Evolutionary conservation across 2,888 invertebrate genomes (phyloP).

Genomic region (Dasysyrphus tricinctus): DNA sequence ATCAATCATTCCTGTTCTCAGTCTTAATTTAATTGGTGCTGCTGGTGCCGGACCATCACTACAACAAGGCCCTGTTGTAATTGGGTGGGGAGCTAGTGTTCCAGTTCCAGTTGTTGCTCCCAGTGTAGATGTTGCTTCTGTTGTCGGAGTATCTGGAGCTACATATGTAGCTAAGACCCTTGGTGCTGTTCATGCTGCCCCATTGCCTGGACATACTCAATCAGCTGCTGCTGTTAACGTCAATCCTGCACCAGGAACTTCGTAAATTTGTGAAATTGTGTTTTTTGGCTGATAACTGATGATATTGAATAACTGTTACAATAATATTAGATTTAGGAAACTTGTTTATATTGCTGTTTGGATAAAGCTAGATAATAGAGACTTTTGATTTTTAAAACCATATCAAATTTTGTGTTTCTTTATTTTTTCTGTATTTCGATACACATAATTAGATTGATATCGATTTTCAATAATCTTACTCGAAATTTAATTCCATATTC

Average conservation of each 20-base stretch:
- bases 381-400: neutral
- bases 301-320: neutral
- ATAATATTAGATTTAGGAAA: neutral
- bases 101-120: constrained; percentile 15
- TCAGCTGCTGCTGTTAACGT: constrained; percentile 80
- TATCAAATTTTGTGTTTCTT: no score
- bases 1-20: constrained; percentile 76
- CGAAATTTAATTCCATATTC: no score
- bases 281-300: neutral
- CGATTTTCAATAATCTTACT: no score
- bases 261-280: constrained; percentile 8
- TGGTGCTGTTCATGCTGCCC: constrained; percentile 80
- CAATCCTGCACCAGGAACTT: constrained; percentile 80
- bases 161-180: constrained; percentile 81
- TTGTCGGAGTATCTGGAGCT: constrained; percentile 77
- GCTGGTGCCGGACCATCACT: constrained; percentile 29
- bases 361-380: neutral
- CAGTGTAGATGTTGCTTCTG: constrained; percentile 51
- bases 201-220: constrained; percentile 79
- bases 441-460: no score
- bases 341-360: neutral
- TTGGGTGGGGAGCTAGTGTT: constrained; percentile 49
- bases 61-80: constrained; percentile 39
- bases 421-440: no score
- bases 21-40: constrained; percentile 17